Conservation (phyloP, 2,888 invertebrate species). For the Epinotia ramella region DNA sequence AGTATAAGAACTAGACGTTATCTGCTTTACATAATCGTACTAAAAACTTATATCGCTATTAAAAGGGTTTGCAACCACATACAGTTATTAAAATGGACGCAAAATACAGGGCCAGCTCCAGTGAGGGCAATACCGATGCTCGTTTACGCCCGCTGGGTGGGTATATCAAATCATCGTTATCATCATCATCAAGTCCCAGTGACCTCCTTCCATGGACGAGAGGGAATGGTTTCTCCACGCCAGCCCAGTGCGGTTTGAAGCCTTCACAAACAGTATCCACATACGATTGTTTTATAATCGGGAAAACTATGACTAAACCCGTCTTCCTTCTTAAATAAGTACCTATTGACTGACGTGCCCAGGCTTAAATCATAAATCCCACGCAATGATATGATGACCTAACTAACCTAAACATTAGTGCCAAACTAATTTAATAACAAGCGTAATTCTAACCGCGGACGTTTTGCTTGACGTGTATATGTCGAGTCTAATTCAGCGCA, state of each 20-base stretch:
- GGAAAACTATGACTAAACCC: not conserved
- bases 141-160: too few relatives aligned
- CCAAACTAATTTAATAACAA: constrained; percentile 29
- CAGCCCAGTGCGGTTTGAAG: not conserved
- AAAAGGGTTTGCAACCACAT: too few relatives aligned
- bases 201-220: not conserved
- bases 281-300: not conserved
- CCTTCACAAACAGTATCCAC: not conserved
- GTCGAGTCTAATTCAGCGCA: constrained; percentile 29
- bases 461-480: constrained; percentile 12
- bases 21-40: too few relatives aligned
- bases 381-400: not conserved
- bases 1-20: too few relatives aligned
- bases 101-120: too few relatives aligned
- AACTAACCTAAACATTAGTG: constrained; percentile 18
- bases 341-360: not conserved
- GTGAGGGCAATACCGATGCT: too few relatives aligned
- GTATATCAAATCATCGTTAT: not conserved
- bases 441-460: constrained; percentile 17
- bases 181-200: not conserved
- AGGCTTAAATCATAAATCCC: not conserved
- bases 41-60: too few relatives aligned
- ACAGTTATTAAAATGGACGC: too few relatives aligned
- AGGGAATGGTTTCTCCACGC: not conserved
- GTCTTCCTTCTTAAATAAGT: not conserved